phyloP scores from a whole-genome alignment of 2,113 vertebrate genomes.

The Sebastes fasciatus region DNA sequence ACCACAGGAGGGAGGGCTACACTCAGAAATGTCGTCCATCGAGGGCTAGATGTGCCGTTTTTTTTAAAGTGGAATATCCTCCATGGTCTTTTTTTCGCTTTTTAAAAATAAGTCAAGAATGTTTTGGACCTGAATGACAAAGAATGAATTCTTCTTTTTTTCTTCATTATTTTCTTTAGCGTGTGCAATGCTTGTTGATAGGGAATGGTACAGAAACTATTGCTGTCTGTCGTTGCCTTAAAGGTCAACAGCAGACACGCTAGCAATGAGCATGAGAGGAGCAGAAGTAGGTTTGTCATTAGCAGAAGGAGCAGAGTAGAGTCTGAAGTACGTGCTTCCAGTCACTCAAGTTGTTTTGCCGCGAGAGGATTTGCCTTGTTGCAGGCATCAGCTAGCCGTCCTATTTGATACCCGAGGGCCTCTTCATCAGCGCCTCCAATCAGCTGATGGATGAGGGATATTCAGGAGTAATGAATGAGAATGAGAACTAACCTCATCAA shows the following conservation, averaged over 20 bases:
- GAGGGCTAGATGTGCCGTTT: conserved; percentile 32
- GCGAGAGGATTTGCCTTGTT: not conserved
- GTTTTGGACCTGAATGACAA: conserved; percentile 51
- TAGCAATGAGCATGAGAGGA: conserved; percentile 1
- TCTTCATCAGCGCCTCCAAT: conserved; percentile 49
- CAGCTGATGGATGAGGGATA: conserved; percentile 50
- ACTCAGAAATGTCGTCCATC: not conserved
- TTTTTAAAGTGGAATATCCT: conserved; percentile 4
- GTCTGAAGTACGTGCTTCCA: conserved; percentile 21
- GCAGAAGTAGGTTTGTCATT: not conserved
- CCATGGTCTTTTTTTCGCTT: not conserved
- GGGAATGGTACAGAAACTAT: not conserved
- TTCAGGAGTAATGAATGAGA: conserved; percentile 45
- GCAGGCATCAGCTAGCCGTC: not conserved
- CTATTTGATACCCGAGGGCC: not conserved
- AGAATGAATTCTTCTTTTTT: not conserved
- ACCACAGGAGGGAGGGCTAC: conserved; percentile 39
- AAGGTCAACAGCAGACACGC: conserved; percentile 29
- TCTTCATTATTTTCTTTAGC: not conserved
- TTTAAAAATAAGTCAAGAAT: conserved; percentile 12
- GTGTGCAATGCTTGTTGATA: not conserved
- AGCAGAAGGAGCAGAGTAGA: not conserved
- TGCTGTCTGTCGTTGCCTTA: not conserved
- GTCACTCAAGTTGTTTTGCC: not conserved
- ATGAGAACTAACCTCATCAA: conserved; percentile 31